These are phyloP conservation scores for Pelvicachromis taeniatus DNA, from an alignment of 2,113 vertebrate genomes.

Conservation along the genomic window DNA sequence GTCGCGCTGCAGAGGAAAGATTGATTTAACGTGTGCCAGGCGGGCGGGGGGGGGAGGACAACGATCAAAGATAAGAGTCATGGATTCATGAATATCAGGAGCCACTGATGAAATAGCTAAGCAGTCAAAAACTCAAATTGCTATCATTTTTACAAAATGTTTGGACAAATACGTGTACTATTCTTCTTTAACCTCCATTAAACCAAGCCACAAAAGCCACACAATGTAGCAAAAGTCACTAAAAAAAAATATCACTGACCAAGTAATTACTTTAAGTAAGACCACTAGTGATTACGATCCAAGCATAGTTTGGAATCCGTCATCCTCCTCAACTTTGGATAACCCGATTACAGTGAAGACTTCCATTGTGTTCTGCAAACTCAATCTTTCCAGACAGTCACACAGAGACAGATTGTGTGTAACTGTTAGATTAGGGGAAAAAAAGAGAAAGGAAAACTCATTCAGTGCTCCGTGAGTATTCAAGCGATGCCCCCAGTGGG, in stretches of 20 bases:
- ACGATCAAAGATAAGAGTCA: neutral
- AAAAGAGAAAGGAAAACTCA: conserved; percentile 1
- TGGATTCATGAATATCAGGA: neutral
- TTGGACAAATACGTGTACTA: neutral
- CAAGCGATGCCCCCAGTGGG: conserved; percentile 46
- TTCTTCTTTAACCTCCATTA: neutral
- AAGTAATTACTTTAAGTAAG: neutral
- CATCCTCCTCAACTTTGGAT: conserved; percentile 49
- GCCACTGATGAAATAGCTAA: neutral
- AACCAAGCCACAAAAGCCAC: neutral
- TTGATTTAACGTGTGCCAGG: neutral
- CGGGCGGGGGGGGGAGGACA: neutral
- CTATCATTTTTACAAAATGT: neutral
- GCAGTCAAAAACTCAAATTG: neutral
- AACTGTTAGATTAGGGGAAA: conserved; percentile 25
- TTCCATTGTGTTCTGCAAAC: conserved; percentile 42
- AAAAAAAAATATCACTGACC: neutral
- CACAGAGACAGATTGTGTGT: conserved; percentile 55
- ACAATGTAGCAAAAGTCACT: neutral
- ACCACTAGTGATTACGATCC: conserved; percentile 5
- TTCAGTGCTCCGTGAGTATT: conserved; percentile 25
- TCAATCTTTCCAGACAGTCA: conserved; percentile 52
- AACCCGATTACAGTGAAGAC: conserved; percentile 42
- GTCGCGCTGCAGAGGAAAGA: neutral
- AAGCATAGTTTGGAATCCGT: conserved; percentile 42